These are phyloP conservation scores for Polia nebulosa DNA, from an alignment of 2,888 invertebrate genomes.

Conservation along the genomic window DNA sequence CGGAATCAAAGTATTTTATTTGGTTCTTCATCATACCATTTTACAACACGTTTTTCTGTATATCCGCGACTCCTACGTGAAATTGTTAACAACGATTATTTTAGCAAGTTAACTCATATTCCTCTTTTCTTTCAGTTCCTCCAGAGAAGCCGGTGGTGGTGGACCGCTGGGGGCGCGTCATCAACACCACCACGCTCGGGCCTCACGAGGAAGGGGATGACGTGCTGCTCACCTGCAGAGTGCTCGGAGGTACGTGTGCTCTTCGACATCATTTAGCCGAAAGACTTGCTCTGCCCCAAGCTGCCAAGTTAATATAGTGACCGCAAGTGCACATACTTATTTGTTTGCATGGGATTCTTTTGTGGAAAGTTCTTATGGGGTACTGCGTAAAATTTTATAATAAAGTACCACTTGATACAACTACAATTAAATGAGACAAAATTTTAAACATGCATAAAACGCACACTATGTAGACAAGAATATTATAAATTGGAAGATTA, in stretches of 20 bases:
- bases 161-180: conserved; percentile 95
- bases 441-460: no score
- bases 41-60: background rate
- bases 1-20: background rate
- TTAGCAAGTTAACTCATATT: background rate
- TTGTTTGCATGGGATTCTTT: no score
- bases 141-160: conserved; percentile 96
- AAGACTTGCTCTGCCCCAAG: background rate
- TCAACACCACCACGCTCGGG: conserved; percentile 95
- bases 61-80: no score
- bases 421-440: no score
- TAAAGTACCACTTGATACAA: no score
- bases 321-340: no score
- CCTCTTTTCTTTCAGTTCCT: conserved; percentile 92
- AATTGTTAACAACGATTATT: no score
- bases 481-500: no score
- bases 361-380: no score
- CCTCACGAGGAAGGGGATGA: conserved; percentile 97
- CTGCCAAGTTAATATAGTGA: background rate
- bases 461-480: no score
- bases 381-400: no score
- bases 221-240: conserved; percentile 96
- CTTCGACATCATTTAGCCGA: background rate
- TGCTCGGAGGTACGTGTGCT: conserved; percentile 94
- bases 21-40: background rate